These are phyloP conservation scores for Ahaetulla prasina DNA, from an alignment of 2,113 vertebrate species.

Conservation along the genomic window DNA sequence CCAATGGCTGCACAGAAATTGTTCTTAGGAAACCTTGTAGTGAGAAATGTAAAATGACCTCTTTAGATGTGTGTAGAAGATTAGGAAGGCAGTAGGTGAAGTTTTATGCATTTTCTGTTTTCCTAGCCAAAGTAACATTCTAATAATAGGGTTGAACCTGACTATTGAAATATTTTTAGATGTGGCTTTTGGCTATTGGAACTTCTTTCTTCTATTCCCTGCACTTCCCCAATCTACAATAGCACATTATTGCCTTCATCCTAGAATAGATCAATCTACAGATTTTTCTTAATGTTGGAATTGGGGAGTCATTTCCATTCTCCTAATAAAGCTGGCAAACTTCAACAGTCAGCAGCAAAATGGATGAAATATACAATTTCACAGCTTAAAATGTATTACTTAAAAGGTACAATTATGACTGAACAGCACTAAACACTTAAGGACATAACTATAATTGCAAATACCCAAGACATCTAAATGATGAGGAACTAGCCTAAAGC, in stretches of 20 bases:
- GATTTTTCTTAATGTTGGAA: neutral
- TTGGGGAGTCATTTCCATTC: neutral
- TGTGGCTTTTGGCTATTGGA: neutral
- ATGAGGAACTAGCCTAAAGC: neutral
- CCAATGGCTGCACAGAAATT: neutral
- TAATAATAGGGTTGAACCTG: neutral
- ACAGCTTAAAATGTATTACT: neutral
- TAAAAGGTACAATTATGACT: neutral
- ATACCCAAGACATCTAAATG: neutral
- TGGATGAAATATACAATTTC: neutral
- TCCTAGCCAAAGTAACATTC: neutral
- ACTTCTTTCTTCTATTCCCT: neutral
- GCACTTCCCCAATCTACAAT: neutral
- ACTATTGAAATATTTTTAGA: neutral
- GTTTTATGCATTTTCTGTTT: neutral
- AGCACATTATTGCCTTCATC: neutral
- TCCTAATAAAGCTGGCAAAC: neutral
- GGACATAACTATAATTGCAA: neutral
- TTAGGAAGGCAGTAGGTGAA: neutral
- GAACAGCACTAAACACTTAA: neutral
- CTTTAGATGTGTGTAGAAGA: neutral
- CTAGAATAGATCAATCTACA: neutral
- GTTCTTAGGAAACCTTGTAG: neutral
- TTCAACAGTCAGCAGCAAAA: neutral
- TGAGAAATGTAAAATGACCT: neutral